Base-by-base conservation (phyloP, 2,888 invertebrate species). In the Buathra laborator region DNA sequence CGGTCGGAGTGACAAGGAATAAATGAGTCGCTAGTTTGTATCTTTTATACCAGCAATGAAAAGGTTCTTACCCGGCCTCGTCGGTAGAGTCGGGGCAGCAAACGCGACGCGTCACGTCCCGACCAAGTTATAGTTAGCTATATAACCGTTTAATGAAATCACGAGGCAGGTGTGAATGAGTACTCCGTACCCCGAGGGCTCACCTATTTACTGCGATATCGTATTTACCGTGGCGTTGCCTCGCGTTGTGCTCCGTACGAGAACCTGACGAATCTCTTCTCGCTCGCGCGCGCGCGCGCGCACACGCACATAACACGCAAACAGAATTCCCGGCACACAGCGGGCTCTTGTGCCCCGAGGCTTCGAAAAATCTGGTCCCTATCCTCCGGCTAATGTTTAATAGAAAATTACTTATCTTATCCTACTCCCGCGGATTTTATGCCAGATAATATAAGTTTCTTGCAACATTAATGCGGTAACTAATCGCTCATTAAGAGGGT, bases 131-230 rank as follows among this genome's bases (percentile, higher is more conserved):
- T 62, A 62, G 62, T 32, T 72, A 43, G 62, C 9, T 67, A 43
- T 62, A 48, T 70, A 37, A 68, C 66, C 75, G 77, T 84, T 84
- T 81, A 84, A 84, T 84, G 77, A 84, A 84, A 84, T 77, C 81
- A 74, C 72, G 81, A 81, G 84, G 62, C 84, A 84, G 84, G 84
- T 84, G 84, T 81, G 84, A 84, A 84, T 84, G 84, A 81, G 72
- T 81, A 77, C 81, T 81, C 46, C 32, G 10, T 81, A 46, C 72
- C 81, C 81, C 68, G 84, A 77, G 84, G 84, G 81, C 72, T 84
- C 81, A 81, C 81, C 84, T 84, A 84, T 84, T 84, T 84, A 81
- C 53, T 56, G 62, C 44, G 71, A 56, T 48, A 64, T 74, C 62
- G 74, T 74, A 68, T 78, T 77, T 72, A 48, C 56, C 46, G 46